Conservation (phyloP, 2,888 invertebrate genomes). For the Pomacea canaliculata region DNA sequence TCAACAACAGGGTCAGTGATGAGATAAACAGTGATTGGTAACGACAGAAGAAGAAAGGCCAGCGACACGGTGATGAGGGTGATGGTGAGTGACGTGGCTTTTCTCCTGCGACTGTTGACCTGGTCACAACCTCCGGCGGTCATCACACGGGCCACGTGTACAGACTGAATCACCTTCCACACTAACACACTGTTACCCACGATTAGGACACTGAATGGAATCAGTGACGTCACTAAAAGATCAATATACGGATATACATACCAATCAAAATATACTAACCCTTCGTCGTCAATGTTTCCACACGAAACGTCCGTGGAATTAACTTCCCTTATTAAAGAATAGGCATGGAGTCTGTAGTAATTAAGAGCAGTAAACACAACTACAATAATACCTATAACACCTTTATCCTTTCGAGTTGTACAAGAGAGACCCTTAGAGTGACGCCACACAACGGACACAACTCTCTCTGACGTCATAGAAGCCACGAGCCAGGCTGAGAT, state of each 20-base stretch:
- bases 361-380: background rate
- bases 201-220: background rate
- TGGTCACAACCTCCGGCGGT: background rate
- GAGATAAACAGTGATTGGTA: background rate
- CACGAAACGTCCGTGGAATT: background rate
- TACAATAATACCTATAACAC: background rate
- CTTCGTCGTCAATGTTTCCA: background rate
- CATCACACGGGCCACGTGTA: background rate
- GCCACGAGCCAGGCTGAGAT: too few species aligned
- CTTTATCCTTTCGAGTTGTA: too few species aligned
- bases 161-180: constrained; percentile 2
- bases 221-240: background rate
- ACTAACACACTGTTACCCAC: background rate
- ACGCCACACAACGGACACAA: too few species aligned
- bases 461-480: too few species aligned
- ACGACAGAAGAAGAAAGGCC: background rate
- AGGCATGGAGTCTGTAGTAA: background rate
- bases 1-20: background rate
- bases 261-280: background rate
- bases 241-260: background rate
- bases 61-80: background rate
- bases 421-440: too few species aligned
- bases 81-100: background rate
- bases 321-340: background rate
- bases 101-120: background rate